These are phyloP conservation scores for Liodrosophila aerea DNA, from an alignment of 2,888 invertebrate species.

Conservation along the genomic window DNA sequence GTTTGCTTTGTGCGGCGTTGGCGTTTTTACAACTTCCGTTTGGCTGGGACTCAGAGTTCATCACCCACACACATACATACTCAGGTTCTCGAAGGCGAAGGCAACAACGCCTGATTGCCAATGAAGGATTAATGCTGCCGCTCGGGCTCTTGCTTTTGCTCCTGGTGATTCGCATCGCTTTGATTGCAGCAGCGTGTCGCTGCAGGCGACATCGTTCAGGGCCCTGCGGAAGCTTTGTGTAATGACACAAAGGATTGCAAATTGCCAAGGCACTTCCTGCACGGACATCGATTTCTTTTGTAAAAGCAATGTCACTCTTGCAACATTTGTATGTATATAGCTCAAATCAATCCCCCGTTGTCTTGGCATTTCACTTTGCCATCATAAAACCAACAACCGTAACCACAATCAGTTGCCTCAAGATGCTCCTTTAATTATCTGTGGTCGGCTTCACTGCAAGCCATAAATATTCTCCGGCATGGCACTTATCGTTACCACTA, in stretches of 20 bases:
- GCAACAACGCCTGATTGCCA: conserved; percentile 67
- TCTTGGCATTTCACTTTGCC: conserved; percentile 9
- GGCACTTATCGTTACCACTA: conserved; percentile 10
- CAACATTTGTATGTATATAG: conserved; percentile 3
- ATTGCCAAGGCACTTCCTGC: conserved; percentile 77
- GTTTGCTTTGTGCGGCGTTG: conserved; percentile 74
- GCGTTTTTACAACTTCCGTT: conserved; percentile 77
- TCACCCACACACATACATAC: conserved; percentile 49
- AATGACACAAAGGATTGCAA: conserved; percentile 81
- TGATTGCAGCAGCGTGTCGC: conserved; percentile 66
- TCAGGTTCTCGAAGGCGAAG: conserved; percentile 41
- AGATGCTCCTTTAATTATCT: conserved; percentile 46
- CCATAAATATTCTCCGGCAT: conserved; percentile 51
- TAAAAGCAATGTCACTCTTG: conserved; percentile 21
- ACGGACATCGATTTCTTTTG: conserved; percentile 66
- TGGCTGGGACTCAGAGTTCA: conserved; percentile 49
- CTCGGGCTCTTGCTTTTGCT: conserved; percentile 19
- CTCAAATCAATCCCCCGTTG: conserved; percentile 6
- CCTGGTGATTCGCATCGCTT: conserved; percentile 53
- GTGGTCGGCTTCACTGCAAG: conserved; percentile 39
- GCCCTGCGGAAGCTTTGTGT: conserved; percentile 75
- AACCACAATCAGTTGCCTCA: conserved; percentile 27
- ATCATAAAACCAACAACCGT: not conserved
- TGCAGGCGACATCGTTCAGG: conserved; percentile 57
- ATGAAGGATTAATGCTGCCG: conserved; percentile 68